Evolutionary conservation across 1,140 invertebrate genomes (phyloP).

Genomic region (Asbolus verrucosus): DNA sequence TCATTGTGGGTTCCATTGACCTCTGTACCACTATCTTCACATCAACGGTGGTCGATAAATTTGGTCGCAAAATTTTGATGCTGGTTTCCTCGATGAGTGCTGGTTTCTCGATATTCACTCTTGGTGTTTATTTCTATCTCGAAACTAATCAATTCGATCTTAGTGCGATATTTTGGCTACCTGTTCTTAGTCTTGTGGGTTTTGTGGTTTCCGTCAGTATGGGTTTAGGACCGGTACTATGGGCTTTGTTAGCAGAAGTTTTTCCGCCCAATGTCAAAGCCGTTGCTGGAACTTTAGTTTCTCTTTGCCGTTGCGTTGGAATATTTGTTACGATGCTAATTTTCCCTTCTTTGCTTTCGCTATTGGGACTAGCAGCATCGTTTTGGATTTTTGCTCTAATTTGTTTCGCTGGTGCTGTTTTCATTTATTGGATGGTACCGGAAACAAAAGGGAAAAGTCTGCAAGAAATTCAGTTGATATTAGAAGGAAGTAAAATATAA

Average conservation of each 20-base stretch:
- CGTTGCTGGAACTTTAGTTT: not conserved
- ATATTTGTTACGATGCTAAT: not conserved
- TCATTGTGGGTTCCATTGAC: conserved; percentile 82
- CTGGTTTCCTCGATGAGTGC: conserved; percentile 76
- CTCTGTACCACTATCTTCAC: conserved; percentile 75
- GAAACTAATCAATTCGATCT: conserved; percentile 49
- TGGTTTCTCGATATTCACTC: conserved; percentile 57
- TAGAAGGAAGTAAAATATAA: too few relatives aligned
- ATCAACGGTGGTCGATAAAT: conserved; percentile 78
- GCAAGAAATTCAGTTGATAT: conserved; percentile 20
- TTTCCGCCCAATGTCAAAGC: conserved; percentile 71
- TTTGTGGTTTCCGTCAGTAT: conserved; percentile 49
- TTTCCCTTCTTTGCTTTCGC: not conserved
- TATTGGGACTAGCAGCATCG: not conserved
- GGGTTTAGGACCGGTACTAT: conserved; percentile 84
- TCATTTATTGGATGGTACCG: conserved; percentile 1
- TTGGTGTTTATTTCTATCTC: conserved; percentile 58
- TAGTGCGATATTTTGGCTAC: conserved; percentile 56
- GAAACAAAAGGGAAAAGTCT: conserved; percentile 15
- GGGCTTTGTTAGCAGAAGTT: conserved; percentile 86
- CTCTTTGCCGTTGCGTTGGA: not conserved
- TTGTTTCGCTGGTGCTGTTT: not conserved
- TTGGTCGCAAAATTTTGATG: conserved; percentile 78
- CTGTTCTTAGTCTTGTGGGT: conserved; percentile 54
- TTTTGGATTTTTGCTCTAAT: conserved; percentile 2